A percentile compares a stretch with the other conserved stretches of the same genome.
Conservation (phyloP, 2,888 invertebrate genomes). For the Leptopilina syphax region DNA sequence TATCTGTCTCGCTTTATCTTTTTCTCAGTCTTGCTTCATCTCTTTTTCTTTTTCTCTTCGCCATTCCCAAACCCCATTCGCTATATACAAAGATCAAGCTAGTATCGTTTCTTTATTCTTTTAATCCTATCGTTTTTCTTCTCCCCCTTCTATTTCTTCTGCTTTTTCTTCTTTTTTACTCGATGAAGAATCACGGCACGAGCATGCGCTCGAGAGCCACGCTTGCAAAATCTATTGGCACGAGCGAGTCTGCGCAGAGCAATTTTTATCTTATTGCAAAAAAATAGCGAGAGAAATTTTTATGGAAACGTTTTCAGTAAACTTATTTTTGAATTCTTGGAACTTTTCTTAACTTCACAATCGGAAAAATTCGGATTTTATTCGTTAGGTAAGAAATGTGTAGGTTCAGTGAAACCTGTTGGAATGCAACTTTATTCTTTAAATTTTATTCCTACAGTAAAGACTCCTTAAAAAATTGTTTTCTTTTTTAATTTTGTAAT, state of each 20-base stretch:
- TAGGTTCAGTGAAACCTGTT: too few relatives aligned
- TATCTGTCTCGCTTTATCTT: conserved; percentile 8
- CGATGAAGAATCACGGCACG: conserved; percentile 69
- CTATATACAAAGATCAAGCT: neutral
- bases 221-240: conserved; percentile 50
- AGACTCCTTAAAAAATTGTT: too few relatives aligned
- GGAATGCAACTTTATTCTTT: too few relatives aligned
- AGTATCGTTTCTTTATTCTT: conserved; percentile 13
- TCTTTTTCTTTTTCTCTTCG: conserved; percentile 38
- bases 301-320: too few relatives aligned
- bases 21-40: conserved; percentile 20
- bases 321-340: too few relatives aligned
- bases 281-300: too few relatives aligned
- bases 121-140: conserved; percentile 41
- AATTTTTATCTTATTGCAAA: neutral
- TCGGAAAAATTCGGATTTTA: too few relatives aligned
- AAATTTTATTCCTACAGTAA: too few relatives aligned
- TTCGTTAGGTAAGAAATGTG: too few relatives aligned
- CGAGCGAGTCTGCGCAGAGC: conserved; percentile 64
- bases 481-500: too few relatives aligned
- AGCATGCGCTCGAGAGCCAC: conserved; percentile 54
- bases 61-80: conserved; percentile 25
- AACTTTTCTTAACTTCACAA: too few relatives aligned
- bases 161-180: conserved; percentile 53
- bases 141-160: conserved; percentile 18